Percentiles rank a stretch among this genome's conserved stretches.
phyloP scores from a whole-genome alignment of 2,113 vertebrate species.

The Chlorodrepanis virens region DNA sequence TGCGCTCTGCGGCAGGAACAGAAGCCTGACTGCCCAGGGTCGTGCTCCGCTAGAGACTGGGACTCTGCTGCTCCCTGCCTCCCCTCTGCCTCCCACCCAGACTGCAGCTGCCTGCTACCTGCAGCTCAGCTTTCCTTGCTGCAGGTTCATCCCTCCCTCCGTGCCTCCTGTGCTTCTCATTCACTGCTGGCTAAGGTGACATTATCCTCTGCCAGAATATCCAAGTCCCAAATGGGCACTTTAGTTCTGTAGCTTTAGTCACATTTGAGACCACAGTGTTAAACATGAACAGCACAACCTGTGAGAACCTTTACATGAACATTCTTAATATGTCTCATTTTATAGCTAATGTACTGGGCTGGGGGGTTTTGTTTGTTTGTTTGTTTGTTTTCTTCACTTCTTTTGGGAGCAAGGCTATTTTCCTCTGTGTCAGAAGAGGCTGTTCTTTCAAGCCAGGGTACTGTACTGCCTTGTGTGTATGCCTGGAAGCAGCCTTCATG shows the following conservation, averaged over 20 bases:
- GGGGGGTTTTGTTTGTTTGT: fast-evolving
- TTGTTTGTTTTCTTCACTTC: neutral
- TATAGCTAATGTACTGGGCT: neutral
- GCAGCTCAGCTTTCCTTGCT: neutral
- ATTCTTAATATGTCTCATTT: neutral
- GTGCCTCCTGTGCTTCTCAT: neutral
- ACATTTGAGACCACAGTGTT: neutral
- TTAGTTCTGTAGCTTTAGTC: neutral
- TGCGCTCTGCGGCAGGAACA: neutral
- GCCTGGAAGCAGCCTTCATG: neutral
- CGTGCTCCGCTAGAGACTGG: neutral
- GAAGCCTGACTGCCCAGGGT: neutral
- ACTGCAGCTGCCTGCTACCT: neutral
- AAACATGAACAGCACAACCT: neutral
- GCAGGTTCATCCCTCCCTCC: neutral
- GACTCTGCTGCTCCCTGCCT: neutral
- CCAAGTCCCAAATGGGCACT: neutral
- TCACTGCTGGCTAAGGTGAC: neutral
- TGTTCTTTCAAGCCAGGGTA: neutral
- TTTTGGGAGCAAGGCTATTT: neutral
- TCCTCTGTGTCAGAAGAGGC: neutral
- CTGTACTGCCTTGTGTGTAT: neutral
- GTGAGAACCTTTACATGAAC: neutral
- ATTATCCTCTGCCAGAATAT: neutral
- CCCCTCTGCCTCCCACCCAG: neutral